Percentiles rank a stretch among this genome's conserved stretches.
Evolutionary conservation across 2,113 vertebrate genomes (phyloP).

Genomic region (Butorides virescens): DNA sequence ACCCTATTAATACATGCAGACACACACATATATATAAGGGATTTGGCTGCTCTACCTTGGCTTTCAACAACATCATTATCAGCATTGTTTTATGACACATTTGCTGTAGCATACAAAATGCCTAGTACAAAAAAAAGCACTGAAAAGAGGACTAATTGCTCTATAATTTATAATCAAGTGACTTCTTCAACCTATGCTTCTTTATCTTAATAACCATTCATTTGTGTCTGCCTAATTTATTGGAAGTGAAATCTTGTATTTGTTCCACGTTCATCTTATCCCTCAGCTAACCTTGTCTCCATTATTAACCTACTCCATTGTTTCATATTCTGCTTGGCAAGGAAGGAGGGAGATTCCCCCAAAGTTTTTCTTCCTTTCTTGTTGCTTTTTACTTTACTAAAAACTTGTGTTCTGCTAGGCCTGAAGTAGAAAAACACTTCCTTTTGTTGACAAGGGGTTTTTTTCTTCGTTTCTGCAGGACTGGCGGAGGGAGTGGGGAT

Average conservation of each 20-base stretch:
- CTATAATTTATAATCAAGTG: conserved; percentile 72
- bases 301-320: conserved; percentile 45
- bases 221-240: conserved; percentile 66
- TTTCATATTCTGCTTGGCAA: neutral
- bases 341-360: conserved; percentile 2
- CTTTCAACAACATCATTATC: conserved; percentile 45
- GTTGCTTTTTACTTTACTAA: neutral
- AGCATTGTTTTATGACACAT: conserved; percentile 44
- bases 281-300: conserved; percentile 51
- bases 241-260: conserved; percentile 62
- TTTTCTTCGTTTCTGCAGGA: neutral
- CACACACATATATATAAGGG: neutral
- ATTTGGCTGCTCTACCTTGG: neutral
- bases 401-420: neutral
- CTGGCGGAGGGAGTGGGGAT: neutral
- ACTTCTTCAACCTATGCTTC: conserved; percentile 63
- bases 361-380: neutral
- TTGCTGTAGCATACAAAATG: conserved; percentile 49
- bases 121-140: conserved; percentile 3
- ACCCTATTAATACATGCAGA: neutral
- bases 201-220: conserved; percentile 73
- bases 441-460: neutral
- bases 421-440: neutral
- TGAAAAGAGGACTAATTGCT: conserved; percentile 67
- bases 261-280: conserved; percentile 34